These are phyloP conservation scores for Orcinus orca DNA, from an alignment of 2,113 vertebrate genomes.

Conservation along the genomic window DNA sequence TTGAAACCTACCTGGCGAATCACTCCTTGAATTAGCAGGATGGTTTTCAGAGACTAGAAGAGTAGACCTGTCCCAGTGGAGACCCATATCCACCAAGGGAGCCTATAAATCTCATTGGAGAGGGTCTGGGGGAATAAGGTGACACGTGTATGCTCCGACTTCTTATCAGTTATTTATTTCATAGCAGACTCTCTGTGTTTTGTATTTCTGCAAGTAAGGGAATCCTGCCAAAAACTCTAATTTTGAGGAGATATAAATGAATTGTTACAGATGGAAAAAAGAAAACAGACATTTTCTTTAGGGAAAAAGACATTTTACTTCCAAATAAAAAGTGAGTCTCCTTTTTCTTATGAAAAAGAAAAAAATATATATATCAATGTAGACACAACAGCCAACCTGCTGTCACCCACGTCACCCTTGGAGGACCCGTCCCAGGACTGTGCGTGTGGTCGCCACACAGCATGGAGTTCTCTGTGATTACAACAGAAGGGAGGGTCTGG, in stretches of 20 bases:
- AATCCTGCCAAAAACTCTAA: not conserved
- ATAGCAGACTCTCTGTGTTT: not conserved
- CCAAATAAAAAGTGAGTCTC: not conserved
- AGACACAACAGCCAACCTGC: not conserved
- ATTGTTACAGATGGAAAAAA: not conserved
- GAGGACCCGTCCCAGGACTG: not conserved
- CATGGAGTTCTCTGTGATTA: rapidly evolving
- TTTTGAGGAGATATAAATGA: not conserved
- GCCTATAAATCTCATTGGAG: too few species aligned
- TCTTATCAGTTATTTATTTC: not conserved
- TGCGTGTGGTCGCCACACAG: rapidly evolving
- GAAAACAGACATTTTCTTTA: not conserved
- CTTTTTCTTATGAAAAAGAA: not conserved
- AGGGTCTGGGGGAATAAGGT: too few species aligned
- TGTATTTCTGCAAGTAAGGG: not conserved
- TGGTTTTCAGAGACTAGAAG: not conserved
- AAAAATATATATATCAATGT: too few species aligned
- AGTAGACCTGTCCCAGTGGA: not conserved
- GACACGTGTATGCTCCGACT: rapidly evolving
- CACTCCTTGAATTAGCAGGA: not conserved
- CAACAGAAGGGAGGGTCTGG: not conserved
- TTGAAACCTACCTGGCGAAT: not conserved
- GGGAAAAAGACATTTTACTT: not conserved
- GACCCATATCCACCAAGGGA: not conserved
- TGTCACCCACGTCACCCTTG: not conserved